phyloP scores from a whole-genome alignment of 1,140 invertebrate genomes.

The Anoplophora glabripennis region DNA sequence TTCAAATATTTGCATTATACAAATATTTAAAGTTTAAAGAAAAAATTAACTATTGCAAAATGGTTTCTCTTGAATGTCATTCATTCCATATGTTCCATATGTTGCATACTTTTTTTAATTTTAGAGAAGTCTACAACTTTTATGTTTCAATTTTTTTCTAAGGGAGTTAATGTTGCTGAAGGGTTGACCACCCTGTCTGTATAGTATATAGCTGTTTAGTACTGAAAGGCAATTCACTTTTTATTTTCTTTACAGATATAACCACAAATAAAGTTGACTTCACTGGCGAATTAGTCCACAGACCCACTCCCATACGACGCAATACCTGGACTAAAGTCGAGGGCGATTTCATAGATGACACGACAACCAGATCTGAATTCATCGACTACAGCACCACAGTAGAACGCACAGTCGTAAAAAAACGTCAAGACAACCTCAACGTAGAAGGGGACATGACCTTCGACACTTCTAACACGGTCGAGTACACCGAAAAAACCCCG shows the following conservation, averaged over 20 bases:
- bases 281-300: conserved; percentile 62
- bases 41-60: too few species aligned
- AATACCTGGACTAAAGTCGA: conserved; percentile 81
- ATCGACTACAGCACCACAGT: conserved; percentile 59
- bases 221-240: background rate
- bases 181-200: too few species aligned
- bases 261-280: conserved; percentile 66
- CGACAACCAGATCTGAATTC: conserved; percentile 63
- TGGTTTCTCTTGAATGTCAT: too few species aligned
- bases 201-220: too few species aligned
- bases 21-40: too few species aligned
- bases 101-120: too few species aligned
- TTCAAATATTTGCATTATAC: too few species aligned
- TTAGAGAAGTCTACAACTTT: too few species aligned
- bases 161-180: too few species aligned
- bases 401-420: conserved; percentile 59
- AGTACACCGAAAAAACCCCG: conserved; percentile 58
- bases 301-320: conserved; percentile 66
- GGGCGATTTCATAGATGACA: conserved; percentile 67
- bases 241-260: conserved; percentile 54
- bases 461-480: conserved; percentile 59
- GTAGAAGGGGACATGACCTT: conserved; percentile 64
- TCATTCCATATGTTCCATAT: too few species aligned
- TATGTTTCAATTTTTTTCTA: too few species aligned
- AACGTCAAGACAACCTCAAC: conserved; percentile 62